A percentile compares a stretch with the other conserved stretches of the same genome.
phyloP scores from a whole-genome alignment of 2,888 invertebrate species.

The Corythucha ciliata region DNA sequence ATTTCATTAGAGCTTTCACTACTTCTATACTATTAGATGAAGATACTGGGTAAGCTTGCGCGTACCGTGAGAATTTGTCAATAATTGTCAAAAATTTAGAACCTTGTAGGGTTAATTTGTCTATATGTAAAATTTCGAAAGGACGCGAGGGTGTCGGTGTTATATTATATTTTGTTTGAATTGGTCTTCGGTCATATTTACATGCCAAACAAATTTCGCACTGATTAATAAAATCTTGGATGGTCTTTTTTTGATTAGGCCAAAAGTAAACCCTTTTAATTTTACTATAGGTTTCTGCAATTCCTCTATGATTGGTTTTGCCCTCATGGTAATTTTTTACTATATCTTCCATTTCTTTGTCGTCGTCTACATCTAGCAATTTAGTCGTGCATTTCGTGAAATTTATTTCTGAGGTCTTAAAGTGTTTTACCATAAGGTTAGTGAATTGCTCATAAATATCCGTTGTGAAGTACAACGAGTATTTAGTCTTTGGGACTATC shows the following conservation, averaged over 20 bases:
- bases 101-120: slow-evolving; percentile 21
- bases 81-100: slow-evolving; percentile 27
- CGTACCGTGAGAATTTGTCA: slow-evolving; percentile 29
- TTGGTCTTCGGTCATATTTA: slow-evolving; percentile 7
- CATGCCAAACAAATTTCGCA: slow-evolving; percentile 33
- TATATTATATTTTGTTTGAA: slow-evolving; percentile 21
- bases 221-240: slow-evolving; percentile 30
- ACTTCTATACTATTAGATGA: slow-evolving; percentile 11
- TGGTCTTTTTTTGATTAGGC: slow-evolving; percentile 28
- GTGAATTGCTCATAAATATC: slow-evolving; percentile 3
- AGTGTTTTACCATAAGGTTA: background rate
- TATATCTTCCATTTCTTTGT: slow-evolving; percentile 15
- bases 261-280: slow-evolving; percentile 29
- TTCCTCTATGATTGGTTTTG: slow-evolving; percentile 29
- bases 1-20: slow-evolving; percentile 3
- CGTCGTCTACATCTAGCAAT: slow-evolving; percentile 18
- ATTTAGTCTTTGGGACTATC: background rate
- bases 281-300: slow-evolving; percentile 25
- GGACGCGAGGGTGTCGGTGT: slow-evolving; percentile 30
- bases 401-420: background rate
- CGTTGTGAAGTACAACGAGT: background rate
- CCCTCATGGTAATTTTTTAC: slow-evolving; percentile 23
- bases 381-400: slow-evolving; percentile 6
- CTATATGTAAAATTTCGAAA: slow-evolving; percentile 31
- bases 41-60: slow-evolving; percentile 20